phyloP scores from a whole-genome alignment of 2,888 invertebrate genomes.

The Heliothis peltigera region DNA sequence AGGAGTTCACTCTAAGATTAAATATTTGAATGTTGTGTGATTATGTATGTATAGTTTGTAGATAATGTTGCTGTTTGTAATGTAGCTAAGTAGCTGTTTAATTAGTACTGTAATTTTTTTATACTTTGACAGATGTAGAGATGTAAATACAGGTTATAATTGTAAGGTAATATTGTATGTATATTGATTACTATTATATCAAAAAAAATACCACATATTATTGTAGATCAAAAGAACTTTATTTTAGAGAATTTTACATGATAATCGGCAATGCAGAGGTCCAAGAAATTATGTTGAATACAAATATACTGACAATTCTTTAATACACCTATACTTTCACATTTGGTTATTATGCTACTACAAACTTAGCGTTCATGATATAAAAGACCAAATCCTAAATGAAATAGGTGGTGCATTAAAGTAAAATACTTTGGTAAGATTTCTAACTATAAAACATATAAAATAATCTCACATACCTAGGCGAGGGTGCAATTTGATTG shows the following conservation, averaged over 20 bases:
- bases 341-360: conserved; percentile 85
- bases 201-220: conserved; percentile 45
- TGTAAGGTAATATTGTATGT: conserved; percentile 13
- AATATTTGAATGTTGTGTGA: conserved; percentile 72
- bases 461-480: conserved; percentile 77
- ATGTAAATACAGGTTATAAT: conserved; percentile 36
- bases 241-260: conserved; percentile 90
- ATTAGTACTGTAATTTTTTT: conserved; percentile 20
- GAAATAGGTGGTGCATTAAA: conserved; percentile 79
- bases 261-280: conserved; percentile 90
- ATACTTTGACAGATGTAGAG: conserved; percentile 17
- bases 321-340: conserved; percentile 86
- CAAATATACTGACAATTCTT: conserved; percentile 87
- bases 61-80: conserved; percentile 23
- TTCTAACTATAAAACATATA: conserved; percentile 74
- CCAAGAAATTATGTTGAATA: conserved; percentile 87
- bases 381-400: conserved; percentile 80
- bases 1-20: conserved; percentile 84
- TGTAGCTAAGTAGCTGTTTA: conserved; percentile 19
- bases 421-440: conserved; percentile 74
- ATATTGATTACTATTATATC: neutral
- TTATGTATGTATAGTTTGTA: conserved; percentile 60
- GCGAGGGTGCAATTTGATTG: conserved; percentile 79
- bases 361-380: conserved; percentile 81
- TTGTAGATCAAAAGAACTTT: conserved; percentile 82